Percentiles rank a stretch among this genome's conserved stretches.
These are phyloP conservation scores for Cyprinodon tularosa DNA, from an alignment of 2,113 vertebrate genomes.

Conservation along the genomic window DNA sequence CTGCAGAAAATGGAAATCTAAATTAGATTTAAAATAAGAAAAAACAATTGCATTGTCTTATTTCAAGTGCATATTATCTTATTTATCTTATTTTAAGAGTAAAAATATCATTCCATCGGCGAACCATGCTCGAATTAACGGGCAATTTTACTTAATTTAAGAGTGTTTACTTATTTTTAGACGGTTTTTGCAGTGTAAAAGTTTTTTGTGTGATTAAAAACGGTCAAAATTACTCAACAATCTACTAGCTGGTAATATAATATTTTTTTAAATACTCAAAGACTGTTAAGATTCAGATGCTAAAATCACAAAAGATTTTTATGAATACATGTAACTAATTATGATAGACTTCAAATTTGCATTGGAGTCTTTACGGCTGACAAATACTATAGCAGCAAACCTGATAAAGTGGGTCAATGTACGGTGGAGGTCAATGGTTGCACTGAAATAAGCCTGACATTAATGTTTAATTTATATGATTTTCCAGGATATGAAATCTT, in stretches of 20 bases:
- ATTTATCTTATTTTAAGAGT: no score
- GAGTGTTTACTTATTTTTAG: no score
- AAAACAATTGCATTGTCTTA: no score
- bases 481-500: constrained; percentile 78
- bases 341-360: background rate
- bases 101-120: no score
- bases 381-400: constrained; percentile 47
- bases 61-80: no score
- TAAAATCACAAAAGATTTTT: background rate
- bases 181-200: no score
- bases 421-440: constrained; percentile 59
- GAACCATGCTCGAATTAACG: no score
- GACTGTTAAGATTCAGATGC: background rate
- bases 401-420: constrained; percentile 54
- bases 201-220: background rate
- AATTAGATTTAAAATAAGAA: no score
- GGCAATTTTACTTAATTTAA: no score
- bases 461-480: constrained; percentile 81
- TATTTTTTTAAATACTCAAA: background rate
- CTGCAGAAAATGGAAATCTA: no score
- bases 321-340: background rate
- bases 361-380: constrained; percentile 41
- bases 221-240: no score
- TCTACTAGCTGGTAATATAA: no score
- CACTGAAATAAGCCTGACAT: constrained; percentile 70